phyloP scores from a whole-genome alignment of 2,113 vertebrate species.

The Corythoichthys intestinalis region DNA sequence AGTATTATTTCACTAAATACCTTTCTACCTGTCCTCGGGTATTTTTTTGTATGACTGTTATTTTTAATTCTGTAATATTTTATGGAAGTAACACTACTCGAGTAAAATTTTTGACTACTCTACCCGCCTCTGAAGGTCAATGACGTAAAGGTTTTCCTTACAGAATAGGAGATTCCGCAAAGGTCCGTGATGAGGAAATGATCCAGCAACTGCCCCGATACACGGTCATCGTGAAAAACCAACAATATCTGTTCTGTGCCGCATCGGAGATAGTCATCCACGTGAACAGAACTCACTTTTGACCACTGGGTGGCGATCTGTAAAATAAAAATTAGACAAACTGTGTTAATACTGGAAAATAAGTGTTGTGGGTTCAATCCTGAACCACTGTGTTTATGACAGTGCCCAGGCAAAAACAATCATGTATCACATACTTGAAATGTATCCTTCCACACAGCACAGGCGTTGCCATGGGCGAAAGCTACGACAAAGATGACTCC shows the following conservation, averaged over 20 bases:
- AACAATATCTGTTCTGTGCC: slow-evolving; percentile 88
- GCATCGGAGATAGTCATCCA: slow-evolving; percentile 84
- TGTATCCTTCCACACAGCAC: slow-evolving; percentile 78
- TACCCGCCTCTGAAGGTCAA: neutral
- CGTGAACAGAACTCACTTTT: slow-evolving; percentile 69
- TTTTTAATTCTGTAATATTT: too few relatives aligned
- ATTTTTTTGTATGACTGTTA: too few relatives aligned
- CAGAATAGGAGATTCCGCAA: slow-evolving; percentile 73
- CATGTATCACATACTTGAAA: slow-evolving; percentile 77
- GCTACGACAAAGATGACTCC: slow-evolving; percentile 74
- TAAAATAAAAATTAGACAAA: slow-evolving; percentile 20
- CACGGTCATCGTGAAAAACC: slow-evolving; percentile 70
- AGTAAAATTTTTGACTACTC: too few relatives aligned
- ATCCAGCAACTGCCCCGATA: slow-evolving; percentile 43
- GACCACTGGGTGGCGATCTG: slow-evolving; percentile 84
- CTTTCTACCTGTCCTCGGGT: too few relatives aligned
- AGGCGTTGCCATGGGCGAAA: slow-evolving; percentile 74
- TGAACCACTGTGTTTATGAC: too few relatives aligned
- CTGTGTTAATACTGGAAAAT: neutral
- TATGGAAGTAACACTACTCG: too few relatives aligned
- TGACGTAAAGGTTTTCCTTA: slow-evolving; percentile 59
- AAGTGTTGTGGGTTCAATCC: too few relatives aligned
- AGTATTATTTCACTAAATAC: too few relatives aligned
- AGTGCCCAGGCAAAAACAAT: neutral
- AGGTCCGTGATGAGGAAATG: slow-evolving; percentile 84